Evolutionary conservation across 2,797 vertebrate genomes (phyloP).

Genomic region (Pangasius djambal): DNA sequence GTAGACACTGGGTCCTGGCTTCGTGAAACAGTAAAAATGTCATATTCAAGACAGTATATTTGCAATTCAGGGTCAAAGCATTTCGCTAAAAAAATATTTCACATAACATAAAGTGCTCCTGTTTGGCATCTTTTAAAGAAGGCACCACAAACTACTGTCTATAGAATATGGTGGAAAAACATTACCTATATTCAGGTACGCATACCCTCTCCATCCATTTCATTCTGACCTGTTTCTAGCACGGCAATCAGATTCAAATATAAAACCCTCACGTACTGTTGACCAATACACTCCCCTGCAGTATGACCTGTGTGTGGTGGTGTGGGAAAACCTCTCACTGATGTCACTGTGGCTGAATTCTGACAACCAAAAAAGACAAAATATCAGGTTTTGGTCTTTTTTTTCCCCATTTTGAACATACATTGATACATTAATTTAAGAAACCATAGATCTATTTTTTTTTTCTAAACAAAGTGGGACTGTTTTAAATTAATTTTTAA

Average conservation of each 20-base stretch:
- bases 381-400: background rate
- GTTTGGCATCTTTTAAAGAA: constrained; percentile 48
- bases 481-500: background rate
- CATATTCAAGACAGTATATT: background rate
- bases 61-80: constrained; percentile 7
- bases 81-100: constrained; percentile 18
- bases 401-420: background rate
- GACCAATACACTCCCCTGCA: constrained; percentile 11
- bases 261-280: background rate
- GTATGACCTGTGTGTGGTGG: background rate
- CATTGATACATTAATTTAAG: background rate
- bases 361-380: background rate
- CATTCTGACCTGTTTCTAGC: background rate
- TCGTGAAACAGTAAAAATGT: background rate
- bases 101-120: constrained; percentile 56
- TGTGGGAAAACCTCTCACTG: background rate
- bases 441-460: background rate
- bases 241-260: background rate
- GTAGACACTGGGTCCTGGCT: too few species aligned
- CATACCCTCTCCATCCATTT: background rate
- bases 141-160: constrained; percentile 45
- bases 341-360: too few species aligned
- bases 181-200: constrained; percentile 2
- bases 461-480: background rate
- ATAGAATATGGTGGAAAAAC: constrained; percentile 29